Conservation (phyloP, 2,797 vertebrate species). For the Gobio occitaniae region DNA sequence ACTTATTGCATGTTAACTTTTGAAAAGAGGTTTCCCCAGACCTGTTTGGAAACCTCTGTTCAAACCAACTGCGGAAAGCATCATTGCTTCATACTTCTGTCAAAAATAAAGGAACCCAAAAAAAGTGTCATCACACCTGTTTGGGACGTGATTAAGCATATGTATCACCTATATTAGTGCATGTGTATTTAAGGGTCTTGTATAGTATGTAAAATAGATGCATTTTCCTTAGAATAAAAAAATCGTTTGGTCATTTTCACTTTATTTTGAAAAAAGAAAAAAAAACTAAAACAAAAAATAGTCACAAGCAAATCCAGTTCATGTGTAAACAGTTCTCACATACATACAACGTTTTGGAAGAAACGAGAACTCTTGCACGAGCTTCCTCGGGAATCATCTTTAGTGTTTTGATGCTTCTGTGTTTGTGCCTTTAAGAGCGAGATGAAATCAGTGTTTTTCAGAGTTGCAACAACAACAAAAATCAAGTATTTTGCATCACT, state of each 20-base stretch:
- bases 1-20: neutral
- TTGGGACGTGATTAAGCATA: too few relatives aligned
- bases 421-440: constrained; percentile 48
- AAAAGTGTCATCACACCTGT: neutral
- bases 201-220: neutral
- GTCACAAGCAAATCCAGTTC: constrained; percentile 53
- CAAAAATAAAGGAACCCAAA: neutral
- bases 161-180: neutral
- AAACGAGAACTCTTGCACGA: constrained; percentile 44
- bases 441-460: constrained; percentile 51
- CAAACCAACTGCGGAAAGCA: neutral
- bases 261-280: constrained; percentile 59
- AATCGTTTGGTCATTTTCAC: constrained; percentile 41
- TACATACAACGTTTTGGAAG: constrained; percentile 49
- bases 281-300: constrained; percentile 44
- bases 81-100: neutral
- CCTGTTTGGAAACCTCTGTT: neutral
- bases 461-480: constrained; percentile 48
- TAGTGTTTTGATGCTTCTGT: constrained; percentile 47
- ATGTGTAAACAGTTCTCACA: constrained; percentile 61
- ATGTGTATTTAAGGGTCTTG: neutral
- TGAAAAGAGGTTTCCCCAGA: neutral
- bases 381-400: constrained; percentile 34
- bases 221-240: neutral
- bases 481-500: constrained; percentile 62